A percentile compares a stretch with the other conserved stretches of the same genome.
Evolutionary conservation across 1,140 invertebrate genomes (phyloP).

Genomic region (Lordiphosa mommai): DNA sequence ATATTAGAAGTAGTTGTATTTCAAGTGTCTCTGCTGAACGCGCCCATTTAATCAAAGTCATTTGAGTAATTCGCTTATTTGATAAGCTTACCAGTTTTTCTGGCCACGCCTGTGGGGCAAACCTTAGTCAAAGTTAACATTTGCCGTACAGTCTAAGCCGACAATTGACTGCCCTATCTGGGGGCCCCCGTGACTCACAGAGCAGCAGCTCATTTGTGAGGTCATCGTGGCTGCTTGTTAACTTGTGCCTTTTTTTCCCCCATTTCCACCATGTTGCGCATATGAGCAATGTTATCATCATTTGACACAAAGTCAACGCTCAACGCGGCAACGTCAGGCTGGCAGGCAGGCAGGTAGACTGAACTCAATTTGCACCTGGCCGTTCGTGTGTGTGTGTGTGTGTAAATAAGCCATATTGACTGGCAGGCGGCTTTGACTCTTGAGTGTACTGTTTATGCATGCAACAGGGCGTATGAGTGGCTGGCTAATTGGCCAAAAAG

Average conservation of each 20-base stretch:
- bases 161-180: slow-evolving; percentile 4
- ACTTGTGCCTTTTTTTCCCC: too few species aligned
- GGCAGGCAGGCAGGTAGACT: not conserved
- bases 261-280: too few species aligned
- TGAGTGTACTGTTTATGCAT: slow-evolving; percentile 28
- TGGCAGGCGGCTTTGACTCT: not conserved
- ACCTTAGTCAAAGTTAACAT: not conserved
- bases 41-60: too few species aligned
- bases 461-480: slow-evolving; percentile 34
- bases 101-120: not conserved
- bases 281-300: slow-evolving; percentile 8
- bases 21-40: too few species aligned
- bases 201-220: too few species aligned
- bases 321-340: not conserved
- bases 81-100: not conserved
- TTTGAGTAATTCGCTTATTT: too few species aligned
- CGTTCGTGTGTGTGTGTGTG: not conserved
- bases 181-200: too few species aligned
- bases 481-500: slow-evolving; percentile 22
- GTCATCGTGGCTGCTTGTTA: too few species aligned
- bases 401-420: not conserved
- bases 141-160: not conserved
- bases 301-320: slow-evolving; percentile 30
- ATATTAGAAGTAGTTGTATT: too few species aligned
- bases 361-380: slow-evolving; percentile 34